Base-by-base conservation (phyloP, 2,888 invertebrate species). In the Cinara cedri region DNA sequence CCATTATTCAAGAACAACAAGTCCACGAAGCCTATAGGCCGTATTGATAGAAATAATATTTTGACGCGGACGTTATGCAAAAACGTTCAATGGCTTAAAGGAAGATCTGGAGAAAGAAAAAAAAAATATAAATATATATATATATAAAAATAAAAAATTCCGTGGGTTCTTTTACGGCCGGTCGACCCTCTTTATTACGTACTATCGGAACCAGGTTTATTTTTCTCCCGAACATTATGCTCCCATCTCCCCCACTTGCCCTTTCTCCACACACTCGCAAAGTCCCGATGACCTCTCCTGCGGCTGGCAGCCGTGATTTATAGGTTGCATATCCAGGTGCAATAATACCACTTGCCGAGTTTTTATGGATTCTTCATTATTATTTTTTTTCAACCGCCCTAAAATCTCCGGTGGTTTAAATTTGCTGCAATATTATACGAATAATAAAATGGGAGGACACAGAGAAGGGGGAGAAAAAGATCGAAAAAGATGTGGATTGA, bases 301-400 rank as follows among this genome's bases (percentile, higher is more conserved):
- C 46, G 46, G 49, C 66, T 68, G 68, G 76, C 76, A 68, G 76
- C 19, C 76, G 68, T 76, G 76, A 76, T 76, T 76, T 76, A 76
- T 76, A 46, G 68, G 66, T 68, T 21, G 46, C 68, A 76, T 68
- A 76, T 76, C 76, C 76, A 76, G 76, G 76, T 76, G 76, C 66
- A 55, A 75, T 75, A 75, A 66, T 57, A 76, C 68, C 76, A 60
- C 60, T n/a, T 66, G 26, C 57, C 49, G 57, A 68, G 76, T 76
- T 57, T 75, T 68, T 76, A 76, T 49, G 76, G 76, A 26, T 68
- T 76, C 76, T 76, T 76, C 76, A 76, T 76, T 76, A 76, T 76
- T 76, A 66, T 76, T 76, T 76, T 34, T 34, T 9, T 19, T 21
- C 34, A 13, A 2, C 46, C 11, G 4, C 63, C 63, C n/a, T 19